Conservation (phyloP, 2,113 vertebrate species). For the Turnix velox region DNA sequence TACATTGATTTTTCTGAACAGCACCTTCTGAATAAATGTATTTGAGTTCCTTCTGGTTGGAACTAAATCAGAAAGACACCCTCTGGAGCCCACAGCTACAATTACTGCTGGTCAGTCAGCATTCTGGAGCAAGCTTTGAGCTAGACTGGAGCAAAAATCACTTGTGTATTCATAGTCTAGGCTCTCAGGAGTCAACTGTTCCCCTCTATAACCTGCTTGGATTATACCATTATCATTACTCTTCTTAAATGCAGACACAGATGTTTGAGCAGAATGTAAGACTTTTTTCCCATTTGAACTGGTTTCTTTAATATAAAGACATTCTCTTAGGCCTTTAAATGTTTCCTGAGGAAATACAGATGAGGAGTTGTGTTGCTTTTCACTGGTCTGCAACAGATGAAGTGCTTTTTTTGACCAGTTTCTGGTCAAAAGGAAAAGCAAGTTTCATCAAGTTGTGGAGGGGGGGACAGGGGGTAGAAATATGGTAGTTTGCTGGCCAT, state of each 20-base stretch:
- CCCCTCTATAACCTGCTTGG: not conserved
- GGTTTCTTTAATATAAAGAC: not conserved
- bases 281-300: not conserved
- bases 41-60: not conserved
- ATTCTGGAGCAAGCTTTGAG: not conserved
- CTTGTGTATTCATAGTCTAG: not conserved
- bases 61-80: not conserved
- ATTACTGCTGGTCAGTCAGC: not conserved
- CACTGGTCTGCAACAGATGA: not conserved
- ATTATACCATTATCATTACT: not conserved
- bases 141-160: not conserved
- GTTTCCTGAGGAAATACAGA: not conserved
- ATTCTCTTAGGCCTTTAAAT: not conserved
- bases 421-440: not conserved
- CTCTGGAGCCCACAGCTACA: not conserved
- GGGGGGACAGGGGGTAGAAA: not conserved
- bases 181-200: not conserved
- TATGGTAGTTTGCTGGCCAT: not conserved
- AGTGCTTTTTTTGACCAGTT: not conserved
- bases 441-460: not conserved
- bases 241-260: accelerated
- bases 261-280: not conserved
- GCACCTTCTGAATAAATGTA: not conserved
- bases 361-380: not conserved
- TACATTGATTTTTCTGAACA: not conserved